phyloP scores from a whole-genome alignment of 2,888 invertebrate species.

The Pilophorus perplexus region DNA sequence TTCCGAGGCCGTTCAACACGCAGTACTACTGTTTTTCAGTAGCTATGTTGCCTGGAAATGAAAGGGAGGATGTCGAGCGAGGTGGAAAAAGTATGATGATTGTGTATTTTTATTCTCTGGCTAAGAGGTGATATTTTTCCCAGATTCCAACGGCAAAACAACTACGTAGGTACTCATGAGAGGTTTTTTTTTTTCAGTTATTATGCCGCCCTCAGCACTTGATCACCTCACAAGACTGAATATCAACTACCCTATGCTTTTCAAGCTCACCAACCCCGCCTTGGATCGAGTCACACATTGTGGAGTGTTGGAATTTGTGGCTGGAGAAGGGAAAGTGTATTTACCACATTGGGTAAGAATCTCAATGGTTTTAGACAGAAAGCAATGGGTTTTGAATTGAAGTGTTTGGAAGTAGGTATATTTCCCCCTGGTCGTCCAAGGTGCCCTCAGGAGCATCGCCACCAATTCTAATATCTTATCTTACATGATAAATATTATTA shows the following conservation, averaged over 20 bases:
- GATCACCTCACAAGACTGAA: constrained; percentile 89
- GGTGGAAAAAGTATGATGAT: constrained; percentile 74
- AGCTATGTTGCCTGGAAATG: constrained; percentile 91
- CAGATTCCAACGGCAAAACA: no score
- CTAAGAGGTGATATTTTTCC: no score
- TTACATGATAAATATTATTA: no score
- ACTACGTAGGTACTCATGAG: no score
- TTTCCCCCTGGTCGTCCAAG: no score
- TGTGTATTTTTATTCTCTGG: no score
- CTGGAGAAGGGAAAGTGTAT: constrained; percentile 96
- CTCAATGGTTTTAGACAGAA: neutral
- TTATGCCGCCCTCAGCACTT: constrained; percentile 95
- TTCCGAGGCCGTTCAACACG: constrained; percentile 72
- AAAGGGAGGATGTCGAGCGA: constrained; percentile 88
- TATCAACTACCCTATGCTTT: constrained; percentile 98
- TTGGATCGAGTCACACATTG: constrained; percentile 86
- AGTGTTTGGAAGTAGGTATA: no score
- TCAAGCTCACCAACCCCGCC: constrained; percentile 87
- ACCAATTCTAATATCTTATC: no score
- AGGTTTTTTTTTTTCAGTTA: constrained; percentile 63
- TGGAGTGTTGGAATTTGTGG: constrained; percentile 96
- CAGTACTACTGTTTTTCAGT: constrained; percentile 91
- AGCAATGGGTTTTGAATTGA: no score
- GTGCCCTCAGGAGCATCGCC: neutral
- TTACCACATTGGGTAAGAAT: constrained; percentile 81